These are phyloP conservation scores for Python bivittatus DNA, from an alignment of 2,113 vertebrate species.

Conservation along the genomic window DNA sequence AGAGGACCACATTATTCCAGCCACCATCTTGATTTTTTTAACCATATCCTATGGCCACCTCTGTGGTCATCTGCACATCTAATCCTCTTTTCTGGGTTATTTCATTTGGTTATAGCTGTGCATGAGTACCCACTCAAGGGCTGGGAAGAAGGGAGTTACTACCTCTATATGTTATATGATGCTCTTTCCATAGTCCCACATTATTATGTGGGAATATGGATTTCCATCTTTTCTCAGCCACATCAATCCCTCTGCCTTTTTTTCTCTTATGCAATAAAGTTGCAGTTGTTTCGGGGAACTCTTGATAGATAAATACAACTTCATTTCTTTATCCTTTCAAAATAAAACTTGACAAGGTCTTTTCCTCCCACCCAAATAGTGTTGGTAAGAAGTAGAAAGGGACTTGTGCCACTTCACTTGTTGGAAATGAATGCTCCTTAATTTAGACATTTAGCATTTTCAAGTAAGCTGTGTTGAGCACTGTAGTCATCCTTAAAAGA, in stretches of 20 bases:
- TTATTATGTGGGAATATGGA: background rate
- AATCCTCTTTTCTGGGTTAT: no score
- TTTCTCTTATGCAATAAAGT: background rate
- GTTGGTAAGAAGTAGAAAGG: background rate
- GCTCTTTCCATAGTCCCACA: background rate
- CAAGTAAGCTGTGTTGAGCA: background rate
- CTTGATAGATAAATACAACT: background rate
- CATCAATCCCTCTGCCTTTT: background rate
- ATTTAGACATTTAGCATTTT: background rate
- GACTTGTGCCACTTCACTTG: background rate
- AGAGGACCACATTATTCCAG: no score
- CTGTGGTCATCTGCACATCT: no score
- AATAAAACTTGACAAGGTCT: background rate
- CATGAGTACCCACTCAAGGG: no score
- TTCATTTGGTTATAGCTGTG: no score
- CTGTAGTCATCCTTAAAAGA: background rate
- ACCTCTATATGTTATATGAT: no score
- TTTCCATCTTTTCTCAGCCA: background rate
- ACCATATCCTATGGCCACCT: no score
- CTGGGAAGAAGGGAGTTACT: no score
- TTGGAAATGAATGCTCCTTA: background rate
- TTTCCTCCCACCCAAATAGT: background rate
- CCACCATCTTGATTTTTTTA: no score
- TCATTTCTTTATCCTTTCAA: background rate
- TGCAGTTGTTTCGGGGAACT: background rate